A percentile compares a stretch with the other conserved stretches of the same genome.
phyloP scores from a whole-genome alignment of 2,888 invertebrate species.

The Ptychoptera albimana region DNA sequence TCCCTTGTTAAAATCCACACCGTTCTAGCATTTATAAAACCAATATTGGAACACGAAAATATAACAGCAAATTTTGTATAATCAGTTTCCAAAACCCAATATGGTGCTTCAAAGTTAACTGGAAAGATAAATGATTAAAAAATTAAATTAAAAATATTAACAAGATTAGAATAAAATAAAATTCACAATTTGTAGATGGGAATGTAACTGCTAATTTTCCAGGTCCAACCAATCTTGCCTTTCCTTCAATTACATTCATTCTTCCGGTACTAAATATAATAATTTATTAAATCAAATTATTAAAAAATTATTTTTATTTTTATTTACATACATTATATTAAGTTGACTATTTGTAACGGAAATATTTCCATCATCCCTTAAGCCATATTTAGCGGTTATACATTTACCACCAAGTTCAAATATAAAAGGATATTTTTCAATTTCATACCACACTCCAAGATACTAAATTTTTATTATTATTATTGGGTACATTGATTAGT shows the following conservation, averaged over 20 bases:
- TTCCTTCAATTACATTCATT: conserved; percentile 13
- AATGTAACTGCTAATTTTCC: conserved; percentile 16
- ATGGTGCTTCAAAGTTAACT: conserved; percentile 15
- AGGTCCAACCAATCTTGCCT: conserved; percentile 11
- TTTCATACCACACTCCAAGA: conserved; percentile 63
- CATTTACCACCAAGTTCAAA: conserved; percentile 61
- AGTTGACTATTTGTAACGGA: conserved; percentile 35
- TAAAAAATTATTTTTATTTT: conserved; percentile 23
- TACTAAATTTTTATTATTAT: too few species aligned
- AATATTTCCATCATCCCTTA: conserved; percentile 31
- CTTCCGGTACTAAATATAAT: conserved; percentile 11
- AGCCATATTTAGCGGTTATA: conserved; percentile 47
- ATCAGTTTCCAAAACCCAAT: conserved; percentile 46
- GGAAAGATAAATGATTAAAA: conserved; percentile 27
- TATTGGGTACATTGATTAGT: too few species aligned
- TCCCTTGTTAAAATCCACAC: conserved; percentile 19
- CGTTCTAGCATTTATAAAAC: conserved; percentile 14
- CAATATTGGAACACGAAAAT: conserved; percentile 34
- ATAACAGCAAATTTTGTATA: conserved; percentile 40
- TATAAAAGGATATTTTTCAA: conserved; percentile 57
- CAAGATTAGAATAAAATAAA: background rate
- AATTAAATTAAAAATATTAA: conserved; percentile 22
- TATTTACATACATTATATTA: conserved; percentile 29
- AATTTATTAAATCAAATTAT: conserved; percentile 14
- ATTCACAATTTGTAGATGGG: conserved; percentile 12